Percentiles rank a stretch among this genome's conserved stretches.
Evolutionary conservation across 2,888 invertebrate species (phyloP).

Genomic region (Oeneis ivallda): DNA sequence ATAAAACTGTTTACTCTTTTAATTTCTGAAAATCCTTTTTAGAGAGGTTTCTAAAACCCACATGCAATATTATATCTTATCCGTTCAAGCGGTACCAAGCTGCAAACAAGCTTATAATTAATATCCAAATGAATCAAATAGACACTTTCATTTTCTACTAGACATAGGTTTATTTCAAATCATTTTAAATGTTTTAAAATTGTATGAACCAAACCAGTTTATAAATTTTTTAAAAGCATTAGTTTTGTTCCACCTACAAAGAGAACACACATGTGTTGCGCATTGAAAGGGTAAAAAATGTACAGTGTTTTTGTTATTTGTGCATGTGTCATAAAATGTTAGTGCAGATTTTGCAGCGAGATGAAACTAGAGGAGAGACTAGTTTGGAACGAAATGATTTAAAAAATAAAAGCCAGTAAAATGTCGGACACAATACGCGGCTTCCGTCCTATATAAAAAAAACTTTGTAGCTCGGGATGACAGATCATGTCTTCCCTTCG

Average conservation of each 20-base stretch:
- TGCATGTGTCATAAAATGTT: constrained; percentile 29
- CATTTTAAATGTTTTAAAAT: background rate
- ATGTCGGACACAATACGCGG: constrained; percentile 30
- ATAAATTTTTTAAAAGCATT: constrained; percentile 6
- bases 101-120: too few relatives aligned
- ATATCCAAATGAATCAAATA: too few relatives aligned
- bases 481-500: constrained; percentile 26
- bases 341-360: constrained; percentile 26
- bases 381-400: constrained; percentile 36
- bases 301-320: constrained; percentile 28
- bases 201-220: background rate
- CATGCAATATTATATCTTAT: too few relatives aligned
- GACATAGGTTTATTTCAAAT: background rate
- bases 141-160: background rate
- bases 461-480: constrained; percentile 29
- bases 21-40: too few relatives aligned
- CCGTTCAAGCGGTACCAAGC: too few relatives aligned
- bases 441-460: constrained; percentile 31
- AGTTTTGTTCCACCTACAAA: constrained; percentile 13
- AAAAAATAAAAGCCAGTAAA: constrained; percentile 34
- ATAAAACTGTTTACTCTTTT: too few relatives aligned
- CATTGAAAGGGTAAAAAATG: constrained; percentile 30
- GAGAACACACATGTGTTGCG: constrained; percentile 19
- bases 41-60: too few relatives aligned
- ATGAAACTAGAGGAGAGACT: constrained; percentile 29